Base-by-base conservation (phyloP, 2,113 vertebrate species). In the Irena cyanogastra region DNA sequence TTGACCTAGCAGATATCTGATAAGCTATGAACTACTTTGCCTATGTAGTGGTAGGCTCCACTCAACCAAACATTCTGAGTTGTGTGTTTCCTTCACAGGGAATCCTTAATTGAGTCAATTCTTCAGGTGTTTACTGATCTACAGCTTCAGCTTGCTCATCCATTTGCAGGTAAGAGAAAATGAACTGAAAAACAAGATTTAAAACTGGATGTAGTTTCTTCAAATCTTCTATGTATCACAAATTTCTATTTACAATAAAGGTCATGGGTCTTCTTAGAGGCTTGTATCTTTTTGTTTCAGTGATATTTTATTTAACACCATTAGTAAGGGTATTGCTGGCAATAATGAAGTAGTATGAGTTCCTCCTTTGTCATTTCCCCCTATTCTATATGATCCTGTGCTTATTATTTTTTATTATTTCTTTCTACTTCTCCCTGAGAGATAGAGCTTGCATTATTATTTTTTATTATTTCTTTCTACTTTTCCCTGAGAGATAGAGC, bases 51-150 rank as follows among this genome's bases (percentile, higher is more conserved):
- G n/a, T 52, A 71, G 30, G 56, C 12, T 82, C n/a, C 49, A 30
- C 13, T 26, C 13, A 57, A 65, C 13, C 23, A 72, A 31, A 27
- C 24, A 35, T 69, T 49, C 41, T 2, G 6, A 42, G n/a, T 3
- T 53, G 13, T 47, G 12, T 70, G 9, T 80, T 81, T 44, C 27
- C 21, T 70, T 84, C 28, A 39, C 17, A 31, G 56, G 27, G 13
- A 5, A 70, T 44, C 24, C 27, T 44, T 20, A 5, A 1, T 3
- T 5, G 9, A 21, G 20, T n/a, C n/a, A n/a, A n/a, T n/a, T n/a
- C n/a, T n/a, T 64, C 44, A 49, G 15, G 20, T 44, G 12, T 94
- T 84, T 54, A 44, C 30, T 31, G 50, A 75, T 42, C 27, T 65
- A 28, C 50, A 84, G 61, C 24, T 76, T 75, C 44, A 75, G 13